Evolutionary conservation across 2,888 invertebrate species (phyloP).

Genomic region (Nemotelus nigrinus): DNA sequence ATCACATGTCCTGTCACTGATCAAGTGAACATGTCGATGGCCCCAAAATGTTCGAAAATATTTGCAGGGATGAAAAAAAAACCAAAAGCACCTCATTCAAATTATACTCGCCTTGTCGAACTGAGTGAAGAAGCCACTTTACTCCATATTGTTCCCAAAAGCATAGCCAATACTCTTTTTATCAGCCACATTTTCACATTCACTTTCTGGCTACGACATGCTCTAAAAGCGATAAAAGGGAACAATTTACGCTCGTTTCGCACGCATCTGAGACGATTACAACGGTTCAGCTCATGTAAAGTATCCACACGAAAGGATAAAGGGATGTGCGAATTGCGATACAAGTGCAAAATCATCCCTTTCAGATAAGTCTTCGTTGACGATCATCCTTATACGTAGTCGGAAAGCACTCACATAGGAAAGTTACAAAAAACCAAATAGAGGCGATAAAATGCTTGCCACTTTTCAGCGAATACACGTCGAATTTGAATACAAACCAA

Average conservation of each 20-base stretch:
- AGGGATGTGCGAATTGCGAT: constrained; percentile 46
- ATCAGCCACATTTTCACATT: constrained; percentile 25
- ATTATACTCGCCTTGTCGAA: no score
- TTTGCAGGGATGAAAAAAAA: no score
- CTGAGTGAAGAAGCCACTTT: constrained; percentile 31
- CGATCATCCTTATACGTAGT: background rate
- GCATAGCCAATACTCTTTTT: background rate
- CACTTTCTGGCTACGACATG: constrained; percentile 35
- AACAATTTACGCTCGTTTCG: constrained; percentile 45
- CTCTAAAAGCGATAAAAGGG: constrained; percentile 47
- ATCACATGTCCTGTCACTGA: no score
- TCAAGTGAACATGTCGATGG: no score
- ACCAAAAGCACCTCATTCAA: no score
- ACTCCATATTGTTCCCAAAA: constrained; percentile 15
- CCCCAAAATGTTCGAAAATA: no score
- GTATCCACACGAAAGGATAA: constrained; percentile 44
- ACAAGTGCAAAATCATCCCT: constrained; percentile 47
- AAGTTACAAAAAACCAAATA: background rate
- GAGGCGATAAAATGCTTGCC: constrained; percentile 42
- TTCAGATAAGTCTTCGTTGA: constrained; percentile 45
- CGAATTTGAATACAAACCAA: constrained; percentile 35
- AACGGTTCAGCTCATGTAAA: constrained; percentile 39
- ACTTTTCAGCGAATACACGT: constrained; percentile 14
- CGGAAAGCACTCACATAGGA: background rate
- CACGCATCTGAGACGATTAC: constrained; percentile 45